A percentile compares a stretch with the other conserved stretches of the same genome.
phyloP scores from a whole-genome alignment of 2,113 vertebrate genomes.

The Theropithecus gelada region DNA sequence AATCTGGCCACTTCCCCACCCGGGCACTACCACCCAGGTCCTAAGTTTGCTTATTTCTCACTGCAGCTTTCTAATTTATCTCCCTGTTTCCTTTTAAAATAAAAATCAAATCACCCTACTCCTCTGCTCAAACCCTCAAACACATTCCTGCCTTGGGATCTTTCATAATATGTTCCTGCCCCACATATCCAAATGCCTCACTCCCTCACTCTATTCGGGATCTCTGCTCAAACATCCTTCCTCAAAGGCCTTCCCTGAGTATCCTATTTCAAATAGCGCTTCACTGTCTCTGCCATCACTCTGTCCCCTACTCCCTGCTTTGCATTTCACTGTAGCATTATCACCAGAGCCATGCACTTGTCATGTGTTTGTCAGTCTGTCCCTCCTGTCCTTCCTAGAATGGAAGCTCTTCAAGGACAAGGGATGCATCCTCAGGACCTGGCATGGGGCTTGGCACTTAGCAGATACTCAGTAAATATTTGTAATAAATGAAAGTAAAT shows the following conservation, averaged over 20 bases:
- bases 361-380: not conserved
- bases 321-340: not conserved
- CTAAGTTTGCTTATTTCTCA: not conserved
- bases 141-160: not conserved
- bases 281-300: not conserved
- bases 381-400: not conserved
- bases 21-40: not conserved
- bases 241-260: not conserved
- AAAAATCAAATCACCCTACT: not conserved
- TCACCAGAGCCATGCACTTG: not conserved
- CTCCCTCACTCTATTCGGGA: not conserved
- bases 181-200: not conserved
- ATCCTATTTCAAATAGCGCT: not conserved
- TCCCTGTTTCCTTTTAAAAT: not conserved
- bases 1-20: not conserved
- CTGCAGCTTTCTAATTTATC: not conserved
- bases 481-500: not conserved
- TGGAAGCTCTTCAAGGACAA: not conserved
- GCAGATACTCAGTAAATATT: not conserved
- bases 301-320: not conserved
- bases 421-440: not conserved
- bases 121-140: not conserved
- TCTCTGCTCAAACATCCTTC: not conserved
- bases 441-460: not conserved
- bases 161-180: not conserved